Evolutionary conservation across 1,140 invertebrate genomes (phyloP), one percentile per base, ranked within the genome.

Genomic region (Drosophila pruinosa): DNA sequence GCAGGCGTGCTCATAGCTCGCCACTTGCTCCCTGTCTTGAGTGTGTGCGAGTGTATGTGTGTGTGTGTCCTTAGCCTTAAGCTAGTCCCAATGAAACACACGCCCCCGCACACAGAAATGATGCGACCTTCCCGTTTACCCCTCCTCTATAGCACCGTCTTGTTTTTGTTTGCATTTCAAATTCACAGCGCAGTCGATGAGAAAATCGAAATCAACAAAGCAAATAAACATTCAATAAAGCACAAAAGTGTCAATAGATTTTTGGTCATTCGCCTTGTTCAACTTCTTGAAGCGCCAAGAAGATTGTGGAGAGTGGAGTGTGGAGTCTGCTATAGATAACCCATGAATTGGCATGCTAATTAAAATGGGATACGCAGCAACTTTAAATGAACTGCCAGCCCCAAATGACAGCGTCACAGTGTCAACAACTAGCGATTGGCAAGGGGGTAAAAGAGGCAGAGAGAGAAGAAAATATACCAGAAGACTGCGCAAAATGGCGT

Each of bases 211-310:
- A 88, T 88, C 82, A 89, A 77, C 83, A 76, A 88, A 70, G 75
- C 78, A 88, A 88, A 88, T 89, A 88, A 88, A 88, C 82, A 75
- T 65, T 64, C 78, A 82, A 88, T 88, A 89, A 82, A 78, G 72
- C 71, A 53, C 48, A 73, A 58, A 85, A 88, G 67, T 82, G 83
- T 88, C 83, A 82, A 89, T 88, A 72, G 81, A 86, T 75, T 78
- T 63, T 58, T 71, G 43, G 41, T 54, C 48, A 67, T 62, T 62
- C 65, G 38, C 41, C 47, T 53, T 26, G 38, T 19, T 26, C 8
- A 8, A 47, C 50, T 17, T 17, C 26, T 2, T 24, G 26, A 10
- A 61, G 22, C 5, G 39, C 1, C 10, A 5, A 26, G n/a, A 2
- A n/a, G 45, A 3, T 8, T 0, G 4, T 8, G n/a, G 5, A 4